Conservation (phyloP, 2,797 vertebrate species). For the Ciconia nigra region DNA sequence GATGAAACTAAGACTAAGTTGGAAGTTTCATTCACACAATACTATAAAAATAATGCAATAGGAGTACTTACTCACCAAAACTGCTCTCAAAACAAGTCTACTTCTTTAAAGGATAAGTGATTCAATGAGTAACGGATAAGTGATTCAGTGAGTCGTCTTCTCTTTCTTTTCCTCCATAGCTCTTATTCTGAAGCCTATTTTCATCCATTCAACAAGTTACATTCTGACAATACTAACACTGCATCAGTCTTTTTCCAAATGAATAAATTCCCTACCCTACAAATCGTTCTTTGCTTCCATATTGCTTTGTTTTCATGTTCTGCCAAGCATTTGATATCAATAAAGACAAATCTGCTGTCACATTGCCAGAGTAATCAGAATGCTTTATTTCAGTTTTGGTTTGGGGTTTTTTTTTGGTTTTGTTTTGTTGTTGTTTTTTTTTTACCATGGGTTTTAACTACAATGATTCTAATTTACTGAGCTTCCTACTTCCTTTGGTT, state of each 20-base stretch:
- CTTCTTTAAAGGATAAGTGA: not conserved
- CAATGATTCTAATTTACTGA: not conserved
- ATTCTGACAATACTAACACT: not conserved
- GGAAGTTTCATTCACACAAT: not conserved
- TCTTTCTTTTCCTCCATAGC: not conserved
- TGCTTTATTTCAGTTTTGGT: not conserved
- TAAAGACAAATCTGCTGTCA: not conserved
- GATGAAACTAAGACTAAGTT: not conserved
- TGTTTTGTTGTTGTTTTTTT: not conserved
- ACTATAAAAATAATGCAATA: not conserved
- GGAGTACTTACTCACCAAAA: not conserved
- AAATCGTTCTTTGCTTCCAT: not conserved
- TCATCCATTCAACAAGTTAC: not conserved
- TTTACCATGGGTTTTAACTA: not conserved
- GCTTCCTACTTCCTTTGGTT: not conserved
- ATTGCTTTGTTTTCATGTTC: not conserved
- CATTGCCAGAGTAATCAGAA: not conserved
- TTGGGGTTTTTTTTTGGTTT: not conserved
- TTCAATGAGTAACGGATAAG: not conserved
- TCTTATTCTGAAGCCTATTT: not conserved
- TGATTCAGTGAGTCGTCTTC: not conserved
- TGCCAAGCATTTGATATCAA: not conserved
- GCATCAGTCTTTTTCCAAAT: not conserved
- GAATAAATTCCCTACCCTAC: not conserved
- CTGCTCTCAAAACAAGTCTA: not conserved